Evolutionary conservation across 1,140 invertebrate species (phyloP).

Genomic region (Drosophila jambulina): DNA sequence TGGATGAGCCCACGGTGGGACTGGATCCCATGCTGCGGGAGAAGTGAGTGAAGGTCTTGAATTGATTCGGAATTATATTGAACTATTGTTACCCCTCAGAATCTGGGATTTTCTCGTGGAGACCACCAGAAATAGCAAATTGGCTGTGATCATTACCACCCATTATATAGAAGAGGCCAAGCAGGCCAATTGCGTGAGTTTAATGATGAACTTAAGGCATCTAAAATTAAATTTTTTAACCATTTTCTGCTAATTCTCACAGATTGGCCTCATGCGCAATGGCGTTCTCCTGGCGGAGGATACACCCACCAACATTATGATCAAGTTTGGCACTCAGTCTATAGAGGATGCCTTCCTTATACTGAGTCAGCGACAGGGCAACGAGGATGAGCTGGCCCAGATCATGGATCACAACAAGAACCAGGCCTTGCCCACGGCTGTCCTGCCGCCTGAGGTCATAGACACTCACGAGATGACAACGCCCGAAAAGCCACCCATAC

Average conservation of each 20-base stretch:
- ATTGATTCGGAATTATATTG: neutral
- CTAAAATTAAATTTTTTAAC: neutral
- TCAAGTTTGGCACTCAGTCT: constrained; percentile 88
- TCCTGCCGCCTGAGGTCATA: constrained; percentile 69
- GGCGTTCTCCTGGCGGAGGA: constrained; percentile 95
- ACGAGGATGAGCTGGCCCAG: constrained; percentile 73
- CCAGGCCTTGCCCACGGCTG: constrained; percentile 54
- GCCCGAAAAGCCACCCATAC: constrained; percentile 60
- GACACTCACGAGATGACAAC: constrained; percentile 53
- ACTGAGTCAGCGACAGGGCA: constrained; percentile 88
- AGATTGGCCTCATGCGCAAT: constrained; percentile 96
- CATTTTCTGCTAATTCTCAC: constrained; percentile 24
- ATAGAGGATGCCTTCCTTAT: constrained; percentile 91
- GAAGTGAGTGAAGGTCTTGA: constrained; percentile 87
- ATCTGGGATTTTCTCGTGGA: constrained; percentile 96
- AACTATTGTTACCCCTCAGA: constrained; percentile 63
- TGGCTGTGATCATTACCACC: constrained; percentile 95
- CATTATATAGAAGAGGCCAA: constrained; percentile 97
- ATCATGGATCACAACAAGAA: constrained; percentile 58
- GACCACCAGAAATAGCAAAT: constrained; percentile 89
- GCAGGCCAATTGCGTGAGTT: constrained; percentile 91
- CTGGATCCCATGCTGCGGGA: constrained; percentile 95
- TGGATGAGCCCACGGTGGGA: constrained; percentile 97
- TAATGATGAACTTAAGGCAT: neutral
- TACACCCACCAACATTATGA: constrained; percentile 89